Conservation (phyloP, 23 tunicate genomes). For the Phallusia fumigata region DNA sequence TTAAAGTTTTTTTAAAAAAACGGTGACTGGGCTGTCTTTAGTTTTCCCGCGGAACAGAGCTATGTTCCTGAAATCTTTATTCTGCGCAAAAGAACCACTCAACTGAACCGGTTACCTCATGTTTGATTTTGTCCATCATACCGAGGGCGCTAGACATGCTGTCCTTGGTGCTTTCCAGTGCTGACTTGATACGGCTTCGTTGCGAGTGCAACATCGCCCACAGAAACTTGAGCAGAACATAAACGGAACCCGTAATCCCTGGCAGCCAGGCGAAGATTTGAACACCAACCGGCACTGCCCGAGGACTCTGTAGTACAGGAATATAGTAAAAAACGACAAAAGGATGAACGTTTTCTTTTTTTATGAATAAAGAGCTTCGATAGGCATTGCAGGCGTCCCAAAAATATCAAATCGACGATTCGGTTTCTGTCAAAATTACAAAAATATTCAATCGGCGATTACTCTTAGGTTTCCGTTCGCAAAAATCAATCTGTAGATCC, state of each 20-base stretch:
- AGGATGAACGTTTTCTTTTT: no score
- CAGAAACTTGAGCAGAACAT: conserved; percentile 44
- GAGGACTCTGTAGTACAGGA: conserved; percentile 32
- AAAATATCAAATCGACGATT: no score
- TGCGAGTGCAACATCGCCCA: conserved; percentile 96
- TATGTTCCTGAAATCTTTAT: not conserved
- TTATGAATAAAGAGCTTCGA: no score
- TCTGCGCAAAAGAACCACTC: not conserved
- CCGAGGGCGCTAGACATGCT: conserved; percentile 72
- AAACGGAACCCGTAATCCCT: conserved; percentile 34
- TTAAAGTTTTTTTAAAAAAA: no score
- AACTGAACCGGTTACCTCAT: conserved; percentile 78
- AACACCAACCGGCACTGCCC: conserved; percentile 62
- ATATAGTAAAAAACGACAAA: no score
- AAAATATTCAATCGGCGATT: no score
- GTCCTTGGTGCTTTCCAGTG: conserved; percentile 68
- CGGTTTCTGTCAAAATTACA: no score
- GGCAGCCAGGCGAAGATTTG: conserved; percentile 89
- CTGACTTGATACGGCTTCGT: conserved; percentile 59
- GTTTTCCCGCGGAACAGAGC: no score
- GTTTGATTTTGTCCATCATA: conserved; percentile 85
- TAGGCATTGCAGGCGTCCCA: no score
- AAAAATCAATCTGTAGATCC: not conserved
- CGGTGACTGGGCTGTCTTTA: no score
- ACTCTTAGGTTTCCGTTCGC: not conserved